Evolutionary conservation across 2,797 vertebrate genomes (phyloP), one percentile per base, ranked within the genome.

Genomic region (Taeniopygia guttata): DNA sequence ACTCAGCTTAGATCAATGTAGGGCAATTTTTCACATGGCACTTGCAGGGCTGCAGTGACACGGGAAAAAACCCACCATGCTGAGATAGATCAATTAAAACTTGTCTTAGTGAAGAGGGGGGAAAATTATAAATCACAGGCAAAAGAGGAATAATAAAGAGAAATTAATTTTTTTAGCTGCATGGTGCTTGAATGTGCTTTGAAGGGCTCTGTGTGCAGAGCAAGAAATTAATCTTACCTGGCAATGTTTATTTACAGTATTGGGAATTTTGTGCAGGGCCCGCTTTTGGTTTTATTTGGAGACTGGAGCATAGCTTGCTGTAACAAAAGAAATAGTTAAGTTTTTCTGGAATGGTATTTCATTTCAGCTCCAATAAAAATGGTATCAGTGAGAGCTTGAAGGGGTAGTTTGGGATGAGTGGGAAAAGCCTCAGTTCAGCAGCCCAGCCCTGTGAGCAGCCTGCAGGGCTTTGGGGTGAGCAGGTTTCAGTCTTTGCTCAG

Each of bases 11-110:
- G 11, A 49, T 38, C 67, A 68, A 54, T 49, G 30, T 5, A 62
- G 87, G 34, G 38, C 29, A 79, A 68, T 73, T 81, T 87, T 94
- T 77, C 83, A 89, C 74, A 43, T 59, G 83, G 62, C 79, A 6
- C n/a, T 87, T 84, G 9, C 42, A n/a, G 29, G 67, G 82, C 62
- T 82, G 74, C 52, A 70, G n/a, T 46, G 68, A 58, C 38, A 66
- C 2, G 56, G 42, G 55, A 92, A 74, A 70, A 73, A 30, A 3
- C 21, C 27, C 43, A 59, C 73, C 74, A 52, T 48, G 49, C 36
- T 58, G 79, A 84, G 77, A 77, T 17, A 56, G 32, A 49, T 62
- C 60, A 91, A 80, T 80, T 91, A 93, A 93, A 94, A 92, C 91
- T 54, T 69, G 76, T 78, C 54, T 36, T 59, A 8, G 16, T 16